phyloP scores from a whole-genome alignment of 1,140 invertebrate genomes.

The Zaprionus kolodkinae region DNA sequence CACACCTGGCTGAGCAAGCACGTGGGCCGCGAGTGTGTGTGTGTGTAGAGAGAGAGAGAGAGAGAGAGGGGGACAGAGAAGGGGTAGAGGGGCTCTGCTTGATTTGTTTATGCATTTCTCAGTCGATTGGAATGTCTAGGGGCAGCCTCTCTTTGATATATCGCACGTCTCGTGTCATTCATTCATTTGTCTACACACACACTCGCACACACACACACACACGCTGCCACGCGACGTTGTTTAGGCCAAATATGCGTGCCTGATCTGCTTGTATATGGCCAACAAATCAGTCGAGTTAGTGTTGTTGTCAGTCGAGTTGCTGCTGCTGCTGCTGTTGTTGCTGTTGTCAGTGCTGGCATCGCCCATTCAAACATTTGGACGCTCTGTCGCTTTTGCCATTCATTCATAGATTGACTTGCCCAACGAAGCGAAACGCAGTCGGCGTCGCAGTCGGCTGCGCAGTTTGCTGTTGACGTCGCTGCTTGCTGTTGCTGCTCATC shows the following conservation, averaged over 20 bases:
- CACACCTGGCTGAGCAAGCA: slow-evolving; percentile 67
- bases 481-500: slow-evolving; percentile 56
- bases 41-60: neutral
- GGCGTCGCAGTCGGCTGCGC: slow-evolving; percentile 7
- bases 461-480: neutral
- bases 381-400: slow-evolving; percentile 67
- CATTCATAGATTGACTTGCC: slow-evolving; percentile 80
- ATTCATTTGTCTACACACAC: slow-evolving; percentile 9
- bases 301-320: slow-evolving; percentile 17
- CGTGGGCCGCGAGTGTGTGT: slow-evolving; percentile 16
- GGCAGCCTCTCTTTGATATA: slow-evolving; percentile 48
- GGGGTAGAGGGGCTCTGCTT: slow-evolving; percentile 11
- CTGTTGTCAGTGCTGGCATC: slow-evolving; percentile 39
- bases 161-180: slow-evolving; percentile 28
- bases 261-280: slow-evolving; percentile 81
- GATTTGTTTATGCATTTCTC: slow-evolving; percentile 79
- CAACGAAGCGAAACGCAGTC: slow-evolving; percentile 67
- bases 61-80: neutral
- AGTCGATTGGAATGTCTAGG: slow-evolving; percentile 71
- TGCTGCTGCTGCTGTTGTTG: slow-evolving; percentile 46
- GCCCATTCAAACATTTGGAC: slow-evolving; percentile 73
- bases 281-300: slow-evolving; percentile 59
- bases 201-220: slow-evolving; percentile 19
- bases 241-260: slow-evolving; percentile 79
- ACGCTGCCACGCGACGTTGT: slow-evolving; percentile 74